Base-by-base conservation (phyloP, 2,113 vertebrate genomes). In the Polyodon spathula region DNA sequence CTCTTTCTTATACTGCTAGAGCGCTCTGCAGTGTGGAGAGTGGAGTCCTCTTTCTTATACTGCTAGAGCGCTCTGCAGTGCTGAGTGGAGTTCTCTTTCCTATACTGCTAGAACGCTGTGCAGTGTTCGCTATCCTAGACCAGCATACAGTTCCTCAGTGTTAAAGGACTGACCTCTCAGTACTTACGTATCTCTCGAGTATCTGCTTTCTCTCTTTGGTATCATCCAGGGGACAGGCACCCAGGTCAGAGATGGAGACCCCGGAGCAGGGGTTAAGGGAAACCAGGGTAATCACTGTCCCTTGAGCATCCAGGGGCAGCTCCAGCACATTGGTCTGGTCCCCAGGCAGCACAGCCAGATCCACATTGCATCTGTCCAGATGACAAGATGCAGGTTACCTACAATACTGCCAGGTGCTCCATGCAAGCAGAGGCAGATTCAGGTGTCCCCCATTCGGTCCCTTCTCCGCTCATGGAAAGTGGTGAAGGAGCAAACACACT, bases 221-320 rank as follows among this genome's bases (percentile, higher is more conserved):
- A 58, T 93, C 90, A 43, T 81, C 87, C 66, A 97, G 71, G 9
- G 83, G 83, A 68, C 91, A 89, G 12, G 84, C 74, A 11, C 86
- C 87, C 3, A 92, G 71, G 63, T 98, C 93, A 9, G 88, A 89
- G 71, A 97, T 70, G 1, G 93, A 93, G 44, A 94, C 92, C 5
- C 93, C 93, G 1, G 78, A 66, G 62, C 90, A 93, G 1, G 91
- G 88, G 6, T 71, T 81, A 4, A 89, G 80, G 8, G 83, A 89
- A 68, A 95, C 71, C 72, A 93, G 59, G 76, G 97, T 73, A 10
- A 94, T 74, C 61, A 99, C 77, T 0, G 73, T 83, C 51, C 94
- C 95, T 37, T 66, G 78, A 68, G 59, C 75, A 87, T 63, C 72
- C 85, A 88, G 54, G 4, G 93, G 83, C 76, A 92, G 67, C 78